A percentile compares a stretch with the other conserved stretches of the same genome.
Conservation (phyloP, 2,888 invertebrate species). For the Eupsilia transversa region DNA sequence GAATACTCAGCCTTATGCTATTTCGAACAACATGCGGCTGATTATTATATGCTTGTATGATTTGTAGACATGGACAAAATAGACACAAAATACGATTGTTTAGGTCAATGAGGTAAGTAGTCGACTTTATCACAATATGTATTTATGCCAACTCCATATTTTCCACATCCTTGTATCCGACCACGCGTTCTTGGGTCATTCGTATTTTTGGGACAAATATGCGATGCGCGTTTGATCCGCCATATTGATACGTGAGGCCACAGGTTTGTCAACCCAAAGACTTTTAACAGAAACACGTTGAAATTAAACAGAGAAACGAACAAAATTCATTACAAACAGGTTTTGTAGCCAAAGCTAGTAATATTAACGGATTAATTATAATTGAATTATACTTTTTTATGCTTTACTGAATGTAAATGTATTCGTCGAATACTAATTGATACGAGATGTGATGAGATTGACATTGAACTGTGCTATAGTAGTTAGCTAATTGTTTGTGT, state of each 20-base stretch:
- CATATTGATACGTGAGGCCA: conserved; percentile 52
- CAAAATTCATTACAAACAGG: neutral
- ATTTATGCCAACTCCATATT: conserved; percentile 30
- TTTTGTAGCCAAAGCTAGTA: conserved; percentile 10
- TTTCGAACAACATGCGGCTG: too few relatives aligned
- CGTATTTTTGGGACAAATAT: conserved; percentile 75
- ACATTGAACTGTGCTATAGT: conserved; percentile 8
- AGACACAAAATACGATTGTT: too few relatives aligned
- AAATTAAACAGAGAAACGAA: conserved; percentile 24
- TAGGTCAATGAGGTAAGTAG: too few relatives aligned
- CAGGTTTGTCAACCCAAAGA: conserved; percentile 28
- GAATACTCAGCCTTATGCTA: too few relatives aligned
- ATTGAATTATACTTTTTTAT: conserved; percentile 31
- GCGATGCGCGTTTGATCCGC: conserved; percentile 61
- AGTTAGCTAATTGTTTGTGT: neutral
- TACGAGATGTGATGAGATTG: conserved; percentile 25
- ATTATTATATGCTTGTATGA: too few relatives aligned
- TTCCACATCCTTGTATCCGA: conserved; percentile 32
- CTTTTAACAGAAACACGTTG: conserved; percentile 8
- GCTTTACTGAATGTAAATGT: neutral
- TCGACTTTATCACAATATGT: neutral
- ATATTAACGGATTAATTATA: conserved; percentile 24
- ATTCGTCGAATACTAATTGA: conserved; percentile 37
- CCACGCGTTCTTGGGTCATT: conserved; percentile 73
- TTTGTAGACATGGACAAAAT: too few relatives aligned